Evolutionary conservation across 2,797 vertebrate genomes (phyloP), one percentile per base, ranked within the genome.

Genomic region (Peromyscus nudipes): DNA sequence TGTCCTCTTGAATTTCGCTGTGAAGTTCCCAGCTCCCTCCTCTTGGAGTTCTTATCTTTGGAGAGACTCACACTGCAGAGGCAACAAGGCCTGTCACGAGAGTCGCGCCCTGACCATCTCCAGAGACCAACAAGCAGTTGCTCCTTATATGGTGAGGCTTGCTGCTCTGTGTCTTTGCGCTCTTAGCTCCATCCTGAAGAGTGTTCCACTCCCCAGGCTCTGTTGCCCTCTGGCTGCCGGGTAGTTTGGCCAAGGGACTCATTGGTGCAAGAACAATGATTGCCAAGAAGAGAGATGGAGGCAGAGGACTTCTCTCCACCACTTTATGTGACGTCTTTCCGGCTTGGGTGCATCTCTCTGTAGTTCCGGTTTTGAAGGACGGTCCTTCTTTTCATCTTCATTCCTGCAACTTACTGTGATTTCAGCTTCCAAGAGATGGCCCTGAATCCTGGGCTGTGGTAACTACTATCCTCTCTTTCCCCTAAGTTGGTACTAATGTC

Each of bases 1-100:
- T 81, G 1, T 84, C 77, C 76, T 92, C 84, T 69, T 69, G 64
- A 95, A 91, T 92, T 88, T 83, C 34, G 40, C 75, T 60, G 1
- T 43, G 31, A 76, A 40, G 77, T 86, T 67, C 52, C 76, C 80
- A 37, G n/a, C 4, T 11, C 89, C 16, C 7, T 83, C 23, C 60
- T 93, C 52, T 64, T 17, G 34, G 4, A 82, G 52, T 43, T 91
- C 49, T 77, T 57, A 62, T 49, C 19, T 85, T 92, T 91, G 67
- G 21, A 84, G 1, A 73, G 3, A 76, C 19, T 77, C 64, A 52
- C 55, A 46, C 55, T 67, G n/a, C 40, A 76, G 75, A 92, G 25
- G 55, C n/a, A 83, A 6, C 75, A 21, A 83, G 19, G 67, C 21
- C 49, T 29, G 52, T 57, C 27, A 43, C 1, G 31, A 40, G 37